Conservation (phyloP, 1,140 invertebrate species). For the Drosophila eugracilis region DNA sequence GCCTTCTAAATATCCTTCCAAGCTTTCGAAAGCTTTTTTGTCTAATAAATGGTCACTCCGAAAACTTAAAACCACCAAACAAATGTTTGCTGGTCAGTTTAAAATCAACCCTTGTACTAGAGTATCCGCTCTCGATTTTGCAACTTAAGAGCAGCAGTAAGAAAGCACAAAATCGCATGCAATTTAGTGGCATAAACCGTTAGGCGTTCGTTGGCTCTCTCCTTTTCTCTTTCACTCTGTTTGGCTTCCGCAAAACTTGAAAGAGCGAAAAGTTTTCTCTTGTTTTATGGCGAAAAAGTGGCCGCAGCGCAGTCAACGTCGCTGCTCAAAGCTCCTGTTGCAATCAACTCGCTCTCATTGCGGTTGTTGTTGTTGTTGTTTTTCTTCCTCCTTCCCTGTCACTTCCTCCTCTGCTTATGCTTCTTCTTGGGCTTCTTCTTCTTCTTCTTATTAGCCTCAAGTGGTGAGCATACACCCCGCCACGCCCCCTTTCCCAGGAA, state of each 20-base stretch:
- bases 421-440: slow-evolving; percentile 70
- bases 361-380: slow-evolving; percentile 41
- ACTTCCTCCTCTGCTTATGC: slow-evolving; percentile 24
- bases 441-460: slow-evolving; percentile 78
- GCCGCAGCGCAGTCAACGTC: slow-evolving; percentile 16
- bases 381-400: slow-evolving; percentile 19
- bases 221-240: slow-evolving; percentile 12
- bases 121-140: background rate
- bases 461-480: slow-evolving; percentile 50
- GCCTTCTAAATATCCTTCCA: too few species aligned
- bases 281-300: background rate
- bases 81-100: slow-evolving; percentile 39
- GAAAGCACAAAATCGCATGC: slow-evolving; percentile 52
- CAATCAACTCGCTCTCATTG: slow-evolving; percentile 71
- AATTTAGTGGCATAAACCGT: slow-evolving; percentile 54
- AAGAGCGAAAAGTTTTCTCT: slow-evolving; percentile 43
- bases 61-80: background rate
- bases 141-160: slow-evolving; percentile 2
- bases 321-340: slow-evolving; percentile 65
- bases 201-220: slow-evolving; percentile 26
- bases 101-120: slow-evolving; percentile 29
- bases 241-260: slow-evolving; percentile 27
- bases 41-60: slow-evolving; percentile 18
- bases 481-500: background rate
- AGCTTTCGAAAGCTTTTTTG: slow-evolving; percentile 9